Evolutionary conservation across 2,113 vertebrate species (phyloP).

Genomic region (Murina feae): DNA sequence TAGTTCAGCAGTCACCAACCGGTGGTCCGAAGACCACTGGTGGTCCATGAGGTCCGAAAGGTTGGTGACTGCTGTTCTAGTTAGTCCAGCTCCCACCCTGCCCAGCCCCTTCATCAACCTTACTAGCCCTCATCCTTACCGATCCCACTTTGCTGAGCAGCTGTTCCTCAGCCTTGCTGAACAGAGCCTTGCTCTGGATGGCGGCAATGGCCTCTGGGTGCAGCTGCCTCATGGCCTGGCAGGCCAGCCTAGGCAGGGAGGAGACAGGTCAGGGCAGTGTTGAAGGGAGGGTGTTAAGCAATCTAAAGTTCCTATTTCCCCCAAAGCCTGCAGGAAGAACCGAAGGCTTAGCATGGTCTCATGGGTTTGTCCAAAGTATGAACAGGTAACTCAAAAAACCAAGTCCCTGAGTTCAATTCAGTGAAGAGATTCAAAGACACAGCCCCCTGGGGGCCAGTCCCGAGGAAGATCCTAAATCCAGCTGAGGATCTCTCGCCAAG

Average conservation of each 20-base stretch:
- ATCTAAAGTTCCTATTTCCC: not conserved
- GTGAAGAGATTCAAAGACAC: not conserved
- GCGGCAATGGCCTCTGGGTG: conserved; percentile 96
- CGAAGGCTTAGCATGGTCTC: not conserved
- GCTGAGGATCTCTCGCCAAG: not conserved
- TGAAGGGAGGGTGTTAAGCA: not conserved
- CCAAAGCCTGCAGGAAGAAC: not conserved
- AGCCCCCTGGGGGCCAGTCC: not conserved
- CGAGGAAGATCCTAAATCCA: not conserved
- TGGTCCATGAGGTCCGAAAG: no score
- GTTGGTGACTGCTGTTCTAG: not conserved
- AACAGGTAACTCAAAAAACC: not conserved
- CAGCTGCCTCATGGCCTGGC: conserved; percentile 96
- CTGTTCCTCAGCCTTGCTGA: conserved; percentile 93
- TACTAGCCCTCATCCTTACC: conserved; percentile 80
- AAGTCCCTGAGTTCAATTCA: not conserved
- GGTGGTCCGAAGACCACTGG: no score
- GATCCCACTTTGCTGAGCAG: conserved; percentile 92
- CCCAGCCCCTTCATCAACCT: not conserved
- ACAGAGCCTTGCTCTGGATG: conserved; percentile 96
- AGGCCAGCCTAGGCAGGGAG: conserved; percentile 84
- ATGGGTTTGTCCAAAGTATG: not conserved
- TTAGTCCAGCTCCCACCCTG: not conserved
- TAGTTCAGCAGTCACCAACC: not conserved
- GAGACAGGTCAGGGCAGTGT: not conserved